Evolutionary conservation across 2,113 vertebrate species (phyloP), one percentile per base, ranked within the genome.

Genomic region (Stercorarius parasiticus): DNA sequence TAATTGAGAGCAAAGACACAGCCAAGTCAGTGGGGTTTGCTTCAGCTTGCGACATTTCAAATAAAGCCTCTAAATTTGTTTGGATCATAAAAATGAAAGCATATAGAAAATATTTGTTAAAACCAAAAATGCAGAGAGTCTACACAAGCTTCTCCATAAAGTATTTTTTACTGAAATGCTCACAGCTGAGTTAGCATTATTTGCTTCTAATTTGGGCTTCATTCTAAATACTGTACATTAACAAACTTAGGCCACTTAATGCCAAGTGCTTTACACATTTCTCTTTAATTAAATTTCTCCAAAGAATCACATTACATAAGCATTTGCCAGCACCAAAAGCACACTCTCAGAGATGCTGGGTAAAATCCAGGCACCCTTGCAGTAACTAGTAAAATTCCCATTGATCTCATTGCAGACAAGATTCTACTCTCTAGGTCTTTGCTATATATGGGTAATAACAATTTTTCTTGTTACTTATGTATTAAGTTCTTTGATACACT

Each of bases 201-300:
- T 83, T 81, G 50, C 38, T 83, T 90, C 90, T 83, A 66, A 84
- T 90, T 74, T 81, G 66, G 64, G 65, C 45, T 93, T 81, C 61
- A 12, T 36, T 93, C 69, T 91, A 71, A 91, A 83, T 32, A 77
- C 9, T 55, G 50, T n/a, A 70, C 0, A 0, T 50, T 91, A 94
- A 81, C 79, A 93, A 94, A 83, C 64, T 66, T 56, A 30, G 45
- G 72, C 30, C 70, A 40, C 30, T 88, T 92, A 49, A 82, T 62
- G 85, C 62, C 52, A 92, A 94, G 38, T 49, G 56, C 69, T 58
- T 92, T 78, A 66, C 29, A 53, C 43, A 16, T 88, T 90, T 94
- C 72, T 82, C 86, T 90, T 78, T 47, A 93, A 88, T 91, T 93
- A 92, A 76, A 89, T 82, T 83, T 92, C 50, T 82, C n/a, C 55